A percentile compares a stretch with the other conserved stretches of the same genome.
Conservation (phyloP, 2,888 invertebrate genomes). For the Anodontia alba region DNA sequence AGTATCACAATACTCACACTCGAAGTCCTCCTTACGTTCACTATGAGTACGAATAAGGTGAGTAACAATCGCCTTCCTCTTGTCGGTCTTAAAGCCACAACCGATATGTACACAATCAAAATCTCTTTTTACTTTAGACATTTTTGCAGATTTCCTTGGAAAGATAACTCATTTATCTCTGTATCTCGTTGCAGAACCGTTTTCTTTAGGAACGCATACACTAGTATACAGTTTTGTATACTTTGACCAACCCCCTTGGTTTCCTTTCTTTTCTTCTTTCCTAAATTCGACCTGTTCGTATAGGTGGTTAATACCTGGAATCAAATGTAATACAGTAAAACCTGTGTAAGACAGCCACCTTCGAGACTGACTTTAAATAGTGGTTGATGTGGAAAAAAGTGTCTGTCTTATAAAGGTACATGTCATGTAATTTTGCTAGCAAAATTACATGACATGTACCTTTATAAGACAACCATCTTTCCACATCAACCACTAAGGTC, state of each 20-base stretch:
- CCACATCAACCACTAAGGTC: too few species aligned
- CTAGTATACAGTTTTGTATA: not conserved
- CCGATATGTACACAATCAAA: conserved; percentile 43
- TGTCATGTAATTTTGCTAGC: too few species aligned
- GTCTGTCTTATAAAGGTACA: too few species aligned
- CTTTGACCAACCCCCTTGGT: not conserved
- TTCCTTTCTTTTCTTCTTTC: too few species aligned
- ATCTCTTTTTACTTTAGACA: conserved; percentile 45
- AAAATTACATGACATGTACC: too few species aligned
- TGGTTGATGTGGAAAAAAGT: too few species aligned
- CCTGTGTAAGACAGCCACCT: too few species aligned
- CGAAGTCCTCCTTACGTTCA: conserved; percentile 60
- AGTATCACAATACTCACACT: conserved; percentile 57
- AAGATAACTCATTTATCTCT: not conserved
- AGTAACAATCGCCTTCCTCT: conserved; percentile 58
- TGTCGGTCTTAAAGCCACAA: conserved; percentile 50
- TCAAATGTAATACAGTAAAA: too few species aligned
- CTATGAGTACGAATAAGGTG: conserved; percentile 56
- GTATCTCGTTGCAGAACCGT: not conserved
- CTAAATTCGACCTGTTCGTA: too few species aligned
- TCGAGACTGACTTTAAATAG: too few species aligned
- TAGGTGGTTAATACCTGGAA: too few species aligned
- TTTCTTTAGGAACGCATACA: not conserved
- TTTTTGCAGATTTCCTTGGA: conserved; percentile 6
- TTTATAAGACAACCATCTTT: too few species aligned